Evolutionary conservation across 2,797 vertebrate genomes (phyloP).

Genomic region (Eurystomus glaucurus): DNA sequence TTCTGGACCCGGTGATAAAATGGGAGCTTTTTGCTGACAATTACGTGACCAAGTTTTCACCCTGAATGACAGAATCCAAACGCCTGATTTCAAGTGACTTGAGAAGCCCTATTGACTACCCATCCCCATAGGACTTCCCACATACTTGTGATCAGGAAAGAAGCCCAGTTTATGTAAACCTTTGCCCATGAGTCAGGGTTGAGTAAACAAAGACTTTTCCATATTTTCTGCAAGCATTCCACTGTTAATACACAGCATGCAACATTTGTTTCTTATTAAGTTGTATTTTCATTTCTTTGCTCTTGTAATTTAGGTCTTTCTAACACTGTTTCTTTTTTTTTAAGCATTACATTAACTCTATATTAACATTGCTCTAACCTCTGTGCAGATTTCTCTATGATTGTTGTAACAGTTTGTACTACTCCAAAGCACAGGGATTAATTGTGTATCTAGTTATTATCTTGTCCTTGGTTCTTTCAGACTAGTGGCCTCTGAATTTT

Average conservation of each 20-base stretch:
- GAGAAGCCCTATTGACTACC: background rate
- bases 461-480: slow-evolving; percentile 82
- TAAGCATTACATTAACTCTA: slow-evolving; percentile 35
- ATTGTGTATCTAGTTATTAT: slow-evolving; percentile 80
- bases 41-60: background rate
- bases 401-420: slow-evolving; percentile 71
- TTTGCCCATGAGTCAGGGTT: slow-evolving; percentile 24
- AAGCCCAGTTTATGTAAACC: slow-evolving; percentile 42
- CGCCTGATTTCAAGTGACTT: background rate
- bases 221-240: slow-evolving; percentile 46
- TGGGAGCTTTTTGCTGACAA: background rate
- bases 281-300: slow-evolving; percentile 55
- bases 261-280: slow-evolving; percentile 59
- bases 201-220: slow-evolving; percentile 40
- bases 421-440: slow-evolving; percentile 66
- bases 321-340: background rate
- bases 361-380: slow-evolving; percentile 66
- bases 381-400: slow-evolving; percentile 68
- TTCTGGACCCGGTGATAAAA: background rate
- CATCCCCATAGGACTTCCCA: background rate
- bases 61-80: background rate
- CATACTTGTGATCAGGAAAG: background rate
- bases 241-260: slow-evolving; percentile 24
- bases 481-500: slow-evolving; percentile 73
- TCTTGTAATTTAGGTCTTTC: slow-evolving; percentile 35